Percentiles rank a stretch among this genome's conserved stretches.
Conservation (phyloP, 2,888 invertebrate genomes). For the Andrena marginata region DNA sequence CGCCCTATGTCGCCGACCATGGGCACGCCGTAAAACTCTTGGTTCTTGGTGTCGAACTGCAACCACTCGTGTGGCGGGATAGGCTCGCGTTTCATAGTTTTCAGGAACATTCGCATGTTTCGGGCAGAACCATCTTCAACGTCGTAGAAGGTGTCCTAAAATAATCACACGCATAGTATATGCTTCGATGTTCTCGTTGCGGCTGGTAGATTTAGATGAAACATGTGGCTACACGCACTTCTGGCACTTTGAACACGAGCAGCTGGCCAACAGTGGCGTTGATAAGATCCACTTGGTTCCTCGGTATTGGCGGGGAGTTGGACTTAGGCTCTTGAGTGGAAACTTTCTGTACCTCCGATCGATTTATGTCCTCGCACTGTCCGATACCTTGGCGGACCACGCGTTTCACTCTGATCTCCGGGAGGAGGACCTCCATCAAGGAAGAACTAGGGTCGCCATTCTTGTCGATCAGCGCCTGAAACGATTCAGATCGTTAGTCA, state of each 20-base stretch:
- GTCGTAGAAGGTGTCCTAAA: constrained; percentile 95
- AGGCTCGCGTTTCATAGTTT: constrained; percentile 90
- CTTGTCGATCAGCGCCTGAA: constrained; percentile 86
- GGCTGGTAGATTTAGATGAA: background rate
- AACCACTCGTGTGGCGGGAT: constrained; percentile 92
- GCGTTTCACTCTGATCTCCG: constrained; percentile 88
- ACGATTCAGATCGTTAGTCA: background rate
- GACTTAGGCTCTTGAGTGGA: constrained; percentile 86
- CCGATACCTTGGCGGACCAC: constrained; percentile 90
- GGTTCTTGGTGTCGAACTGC: constrained; percentile 94
- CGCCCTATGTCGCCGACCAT: constrained; percentile 90
- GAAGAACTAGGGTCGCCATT: constrained; percentile 88
- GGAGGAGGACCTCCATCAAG: constrained; percentile 88
- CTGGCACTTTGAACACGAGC: constrained; percentile 92
- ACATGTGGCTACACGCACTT: constrained; percentile 85
- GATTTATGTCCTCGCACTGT: constrained; percentile 87
- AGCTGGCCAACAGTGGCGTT: constrained; percentile 94
- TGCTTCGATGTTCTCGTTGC: background rate
- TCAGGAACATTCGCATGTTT: constrained; percentile 90
- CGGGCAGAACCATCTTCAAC: constrained; percentile 93
- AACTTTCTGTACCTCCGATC: constrained; percentile 85
- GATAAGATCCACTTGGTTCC: constrained; percentile 94
- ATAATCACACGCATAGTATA: constrained; percentile 42
- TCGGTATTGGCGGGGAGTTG: constrained; percentile 91
- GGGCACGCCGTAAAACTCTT: constrained; percentile 95